Evolutionary conservation across 2,888 invertebrate species (phyloP).

Genomic region (Antheraea yamamai): DNA sequence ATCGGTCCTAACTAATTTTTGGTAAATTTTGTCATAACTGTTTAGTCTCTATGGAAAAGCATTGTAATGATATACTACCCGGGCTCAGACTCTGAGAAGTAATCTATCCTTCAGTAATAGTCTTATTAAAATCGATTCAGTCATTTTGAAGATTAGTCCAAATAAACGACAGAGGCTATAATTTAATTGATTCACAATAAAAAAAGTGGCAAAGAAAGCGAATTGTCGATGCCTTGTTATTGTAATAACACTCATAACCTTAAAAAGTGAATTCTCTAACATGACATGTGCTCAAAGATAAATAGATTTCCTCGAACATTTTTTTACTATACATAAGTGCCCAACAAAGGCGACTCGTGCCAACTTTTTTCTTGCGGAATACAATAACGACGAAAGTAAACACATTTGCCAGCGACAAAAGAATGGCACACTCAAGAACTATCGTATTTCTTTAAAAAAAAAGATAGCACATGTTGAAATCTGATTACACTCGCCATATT

Average conservation of each 20-base stretch:
- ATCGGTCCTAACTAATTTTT: too few relatives aligned
- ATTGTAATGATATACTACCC: too few relatives aligned
- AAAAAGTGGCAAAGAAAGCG: background rate
- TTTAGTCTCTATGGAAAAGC: too few relatives aligned
- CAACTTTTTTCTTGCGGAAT: constrained; percentile 73
- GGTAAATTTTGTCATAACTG: too few relatives aligned
- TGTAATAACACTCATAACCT: background rate
- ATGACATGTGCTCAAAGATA: constrained; percentile 14
- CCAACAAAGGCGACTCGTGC: constrained; percentile 66
- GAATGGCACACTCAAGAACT: constrained; percentile 75
- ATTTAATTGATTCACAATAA: too few relatives aligned
- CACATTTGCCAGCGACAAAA: constrained; percentile 70
- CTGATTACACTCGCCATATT: constrained; percentile 76
- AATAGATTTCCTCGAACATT: constrained; percentile 13
- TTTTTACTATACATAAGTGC: constrained; percentile 34
- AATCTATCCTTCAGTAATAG: too few relatives aligned
- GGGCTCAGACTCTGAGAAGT: too few relatives aligned
- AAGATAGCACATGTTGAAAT: constrained; percentile 81
- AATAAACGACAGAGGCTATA: too few relatives aligned
- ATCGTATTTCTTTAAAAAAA: constrained; percentile 69
- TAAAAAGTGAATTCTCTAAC: constrained; percentile 13
- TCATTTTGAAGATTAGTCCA: too few relatives aligned
- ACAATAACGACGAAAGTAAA: constrained; percentile 69
- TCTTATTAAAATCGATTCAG: too few relatives aligned
- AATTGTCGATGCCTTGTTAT: constrained; percentile 6